These are phyloP conservation scores for Hormaphis cornu DNA, from an alignment of 1,140 invertebrate genomes.

Conservation along the genomic window DNA sequence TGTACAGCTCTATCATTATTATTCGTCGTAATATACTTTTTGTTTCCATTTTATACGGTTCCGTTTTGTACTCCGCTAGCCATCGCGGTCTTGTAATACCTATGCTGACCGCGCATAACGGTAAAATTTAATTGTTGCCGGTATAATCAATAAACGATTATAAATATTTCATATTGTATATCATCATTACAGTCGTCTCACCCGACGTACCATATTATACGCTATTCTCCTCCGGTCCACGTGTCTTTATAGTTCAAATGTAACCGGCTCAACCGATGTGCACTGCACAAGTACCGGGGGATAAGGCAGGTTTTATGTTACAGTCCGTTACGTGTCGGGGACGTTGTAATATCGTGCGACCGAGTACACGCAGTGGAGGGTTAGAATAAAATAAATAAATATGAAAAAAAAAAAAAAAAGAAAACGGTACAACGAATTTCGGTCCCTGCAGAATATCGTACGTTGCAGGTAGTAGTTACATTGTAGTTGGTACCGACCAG, in stretches of 20 bases:
- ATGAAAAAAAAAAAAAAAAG: not conserved
- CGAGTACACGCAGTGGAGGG: not conserved
- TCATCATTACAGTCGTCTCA: too few species aligned
- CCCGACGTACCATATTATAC: not conserved
- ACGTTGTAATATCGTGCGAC: not conserved
- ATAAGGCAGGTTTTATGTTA: not conserved
- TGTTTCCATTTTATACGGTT: too few species aligned
- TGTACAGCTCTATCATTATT: too few species aligned
- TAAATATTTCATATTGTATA: not conserved
- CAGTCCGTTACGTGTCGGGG: not conserved
- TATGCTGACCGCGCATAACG: not conserved
- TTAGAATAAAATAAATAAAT: not conserved
- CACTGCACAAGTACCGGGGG: not conserved
- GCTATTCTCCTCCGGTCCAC: not conserved
- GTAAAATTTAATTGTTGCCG: not conserved
- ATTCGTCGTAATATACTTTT: too few species aligned
- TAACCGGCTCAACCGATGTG: not conserved
- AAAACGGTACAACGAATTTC: too few species aligned
- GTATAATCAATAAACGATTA: not conserved
- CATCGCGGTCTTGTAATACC: not conserved
- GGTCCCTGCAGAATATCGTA: too few species aligned
- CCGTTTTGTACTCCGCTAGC: too few species aligned
- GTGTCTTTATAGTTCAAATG: not conserved
- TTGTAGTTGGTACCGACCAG: too few species aligned
- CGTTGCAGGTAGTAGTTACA: too few species aligned